A percentile compares a stretch with the other conserved stretches of the same genome.
Evolutionary conservation across 2,113 vertebrate genomes (phyloP).

Genomic region (Dipodomys ordii): DNA sequence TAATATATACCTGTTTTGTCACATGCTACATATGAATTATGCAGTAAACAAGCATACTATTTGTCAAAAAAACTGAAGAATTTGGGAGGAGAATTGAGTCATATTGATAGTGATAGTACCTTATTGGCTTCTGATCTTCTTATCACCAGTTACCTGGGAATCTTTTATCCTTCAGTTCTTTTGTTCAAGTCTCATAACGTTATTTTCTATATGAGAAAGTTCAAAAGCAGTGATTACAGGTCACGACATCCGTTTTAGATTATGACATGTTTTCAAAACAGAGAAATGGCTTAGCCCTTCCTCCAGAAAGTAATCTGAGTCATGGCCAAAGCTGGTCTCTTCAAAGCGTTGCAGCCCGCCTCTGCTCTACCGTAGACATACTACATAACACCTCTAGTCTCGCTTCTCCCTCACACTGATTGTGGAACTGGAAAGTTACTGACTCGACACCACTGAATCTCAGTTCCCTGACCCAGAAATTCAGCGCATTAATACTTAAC

Average conservation of each 20-base stretch:
- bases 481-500: not conserved
- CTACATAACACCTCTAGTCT: no score
- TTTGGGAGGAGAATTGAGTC: not conserved
- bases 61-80: not conserved
- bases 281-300: no score
- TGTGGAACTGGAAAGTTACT: not conserved
- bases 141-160: not conserved
- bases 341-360: no score
- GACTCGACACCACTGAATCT: not conserved
- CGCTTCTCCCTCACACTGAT: not conserved
- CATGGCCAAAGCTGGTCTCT: no score
- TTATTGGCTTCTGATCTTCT: not conserved
- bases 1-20: no score
- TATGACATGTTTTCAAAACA: not conserved
- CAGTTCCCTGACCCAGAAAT: not conserved
- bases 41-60: not conserved
- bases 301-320: not conserved
- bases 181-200: not conserved
- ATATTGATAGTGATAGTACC: not conserved
- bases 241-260: not conserved
- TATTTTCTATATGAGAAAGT: not conserved
- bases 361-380: no score
- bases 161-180: not conserved
- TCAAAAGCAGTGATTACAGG: not conserved
- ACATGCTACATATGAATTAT: not conserved